Evolutionary conservation across 1,140 invertebrate species (phyloP).

Genomic region (Neodiprion lecontei): DNA sequence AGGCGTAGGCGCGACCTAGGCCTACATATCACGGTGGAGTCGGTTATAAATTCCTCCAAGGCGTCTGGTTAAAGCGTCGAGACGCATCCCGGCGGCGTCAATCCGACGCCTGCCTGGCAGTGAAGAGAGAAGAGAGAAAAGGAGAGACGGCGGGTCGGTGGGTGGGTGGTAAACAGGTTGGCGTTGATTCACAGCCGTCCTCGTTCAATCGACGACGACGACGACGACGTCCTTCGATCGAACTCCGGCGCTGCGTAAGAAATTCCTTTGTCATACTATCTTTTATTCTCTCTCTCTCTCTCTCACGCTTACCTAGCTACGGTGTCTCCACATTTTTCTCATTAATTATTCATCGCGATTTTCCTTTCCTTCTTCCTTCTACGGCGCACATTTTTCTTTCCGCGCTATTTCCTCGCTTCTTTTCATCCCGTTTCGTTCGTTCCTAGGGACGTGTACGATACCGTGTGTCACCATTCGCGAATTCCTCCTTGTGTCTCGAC

Average conservation of each 20-base stretch:
- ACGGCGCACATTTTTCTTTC: not conserved
- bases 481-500: no score
- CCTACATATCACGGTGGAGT: not conserved
- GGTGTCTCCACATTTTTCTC: not conserved
- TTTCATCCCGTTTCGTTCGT: not conserved
- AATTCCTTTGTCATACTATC: not conserved
- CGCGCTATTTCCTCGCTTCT: not conserved
- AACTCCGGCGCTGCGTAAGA: not conserved
- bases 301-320: no score
- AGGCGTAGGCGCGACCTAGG: no score
- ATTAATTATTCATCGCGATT: not conserved
- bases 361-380: not conserved
- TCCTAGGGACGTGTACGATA: no score
- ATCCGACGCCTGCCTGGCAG: no score
- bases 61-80: not conserved
- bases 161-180: constrained; percentile 2
- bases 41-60: not conserved
- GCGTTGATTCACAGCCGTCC: not conserved
- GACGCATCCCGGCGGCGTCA: not conserved
- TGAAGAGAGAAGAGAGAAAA: not conserved
- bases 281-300: no score
- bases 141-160: not conserved
- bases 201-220: not conserved
- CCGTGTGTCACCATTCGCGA: no score
- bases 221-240: not conserved